Conservation (phyloP, 2,113 vertebrate genomes). For the Neodon shergylaensis region DNA sequence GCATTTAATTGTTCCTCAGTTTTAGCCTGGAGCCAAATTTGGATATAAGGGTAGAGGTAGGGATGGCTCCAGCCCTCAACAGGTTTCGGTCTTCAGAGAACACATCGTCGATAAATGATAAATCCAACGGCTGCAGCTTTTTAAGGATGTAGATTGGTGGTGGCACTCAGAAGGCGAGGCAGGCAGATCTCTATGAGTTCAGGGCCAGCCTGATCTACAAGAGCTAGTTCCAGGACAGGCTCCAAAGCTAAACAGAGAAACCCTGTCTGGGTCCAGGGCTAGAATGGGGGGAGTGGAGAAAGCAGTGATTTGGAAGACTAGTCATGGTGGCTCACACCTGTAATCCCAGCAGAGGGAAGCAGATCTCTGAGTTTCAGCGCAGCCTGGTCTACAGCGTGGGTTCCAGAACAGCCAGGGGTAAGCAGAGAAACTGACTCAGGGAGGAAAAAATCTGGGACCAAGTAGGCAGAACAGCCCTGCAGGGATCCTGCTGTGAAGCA, state of each 20-base stretch:
- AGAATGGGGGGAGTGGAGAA: too few species aligned
- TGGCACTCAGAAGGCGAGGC: background rate
- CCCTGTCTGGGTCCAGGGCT: rapidly evolving
- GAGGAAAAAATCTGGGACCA: rapidly evolving
- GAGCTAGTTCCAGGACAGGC: background rate
- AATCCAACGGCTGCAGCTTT: background rate
- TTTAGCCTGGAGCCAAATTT: background rate
- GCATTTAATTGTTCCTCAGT: background rate
- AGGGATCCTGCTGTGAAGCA: background rate
- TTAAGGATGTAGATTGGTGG: background rate
- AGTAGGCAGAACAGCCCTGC: background rate
- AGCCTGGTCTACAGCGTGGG: too few species aligned
- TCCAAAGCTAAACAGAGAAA: too few species aligned
- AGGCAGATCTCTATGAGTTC: background rate
- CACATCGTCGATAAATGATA: background rate
- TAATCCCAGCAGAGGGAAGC: too few species aligned
- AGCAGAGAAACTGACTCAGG: background rate
- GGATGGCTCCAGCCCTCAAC: background rate
- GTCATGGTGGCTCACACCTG: too few species aligned
- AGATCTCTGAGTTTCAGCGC: too few species aligned
- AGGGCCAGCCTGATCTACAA: background rate
- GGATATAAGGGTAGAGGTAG: background rate
- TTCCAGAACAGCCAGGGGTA: background rate
- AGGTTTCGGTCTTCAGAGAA: background rate
- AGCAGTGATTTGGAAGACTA: too few species aligned